Conservation (phyloP, 2,113 vertebrate genomes). For the Nothoprocta perdicaria region DNA sequence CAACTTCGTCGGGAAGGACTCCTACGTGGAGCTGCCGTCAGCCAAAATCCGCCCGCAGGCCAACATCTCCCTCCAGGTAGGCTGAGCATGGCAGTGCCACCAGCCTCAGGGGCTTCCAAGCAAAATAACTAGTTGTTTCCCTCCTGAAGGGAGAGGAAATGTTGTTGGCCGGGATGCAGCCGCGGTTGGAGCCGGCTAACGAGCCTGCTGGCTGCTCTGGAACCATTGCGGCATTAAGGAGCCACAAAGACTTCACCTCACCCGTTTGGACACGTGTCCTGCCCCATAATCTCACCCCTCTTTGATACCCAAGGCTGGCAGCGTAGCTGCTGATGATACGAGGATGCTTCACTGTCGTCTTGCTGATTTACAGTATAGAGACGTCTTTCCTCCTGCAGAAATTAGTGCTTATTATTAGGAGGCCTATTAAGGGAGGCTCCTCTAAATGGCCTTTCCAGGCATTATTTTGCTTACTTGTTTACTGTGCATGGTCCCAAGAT, state of each 20-base stretch:
- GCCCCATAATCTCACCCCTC: neutral
- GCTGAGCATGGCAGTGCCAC: neutral
- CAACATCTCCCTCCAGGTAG: conserved; percentile 96
- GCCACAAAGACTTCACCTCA: fast-evolving
- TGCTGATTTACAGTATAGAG: neutral
- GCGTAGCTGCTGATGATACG: neutral
- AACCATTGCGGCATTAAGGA: neutral
- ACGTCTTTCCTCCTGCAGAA: neutral
- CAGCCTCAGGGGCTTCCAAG: neutral
- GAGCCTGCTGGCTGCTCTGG: neutral
- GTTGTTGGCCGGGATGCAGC: neutral
- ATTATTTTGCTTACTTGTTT: neutral
- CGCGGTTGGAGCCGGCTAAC: neutral
- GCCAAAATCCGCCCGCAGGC: conserved; percentile 88
- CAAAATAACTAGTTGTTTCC: no score
- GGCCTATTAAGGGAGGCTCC: neutral
- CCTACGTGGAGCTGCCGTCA: conserved; percentile 88
- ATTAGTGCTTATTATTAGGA: neutral
- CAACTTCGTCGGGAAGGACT: conserved; percentile 94
- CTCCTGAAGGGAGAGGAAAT: neutral
- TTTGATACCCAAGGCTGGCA: neutral
- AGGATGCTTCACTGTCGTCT: neutral
- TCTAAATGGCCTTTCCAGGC: neutral
- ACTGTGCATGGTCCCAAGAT: neutral
- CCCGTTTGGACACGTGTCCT: neutral